Evolutionary conservation across 2,888 invertebrate genomes (phyloP), one percentile per base, ranked within the genome.

Genomic region (Hydrotaea diabolus): DNA sequence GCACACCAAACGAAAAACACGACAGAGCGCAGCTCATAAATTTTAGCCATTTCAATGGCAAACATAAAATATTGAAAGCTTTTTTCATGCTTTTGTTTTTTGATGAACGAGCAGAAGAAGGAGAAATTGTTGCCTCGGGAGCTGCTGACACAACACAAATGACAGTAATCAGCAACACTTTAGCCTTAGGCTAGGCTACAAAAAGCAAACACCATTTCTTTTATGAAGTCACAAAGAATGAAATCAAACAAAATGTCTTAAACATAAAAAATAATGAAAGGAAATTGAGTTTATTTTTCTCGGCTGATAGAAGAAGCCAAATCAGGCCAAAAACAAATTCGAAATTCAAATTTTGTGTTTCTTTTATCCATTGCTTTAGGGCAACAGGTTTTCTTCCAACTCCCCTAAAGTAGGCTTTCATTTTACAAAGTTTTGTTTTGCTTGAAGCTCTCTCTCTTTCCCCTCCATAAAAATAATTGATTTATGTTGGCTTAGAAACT

Each of bases 171-270:
- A 78, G 64, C 71, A 64, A 78, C 66, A 43, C 49, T 73, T 76
- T 59, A 81, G 84, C 81, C 76, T 69, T 23, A 66, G 46, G 78
- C 19, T 74, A 74, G 64, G 72, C 72, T 69, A n/a, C 26, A 39
- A 43, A 17, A 75, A 83, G 53, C 17, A 55, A 15, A 31, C 7
- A 72, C 43, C 69, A 72, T 69, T 66, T 59, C n/a, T n/a, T 69
- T 69, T 69, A 69, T 69, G 43, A 46, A 69, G 69, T 69, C 69
- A 46, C 46, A 69, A 46, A 59, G 3, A 49, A 2, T 7, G 31
- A 31, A 31, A 31, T 31, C 31, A 2, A 49, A 49, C n/a, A 8
- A 59, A 55, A 59, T 23, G 15, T 0, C 59, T 59, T 31, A 31
- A 31, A 21, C 4, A 55, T 59, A 17, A 59, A 59, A 59, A 59